phyloP scores from a whole-genome alignment of 2,888 invertebrate species.

The Cryptocephalus moraei region DNA sequence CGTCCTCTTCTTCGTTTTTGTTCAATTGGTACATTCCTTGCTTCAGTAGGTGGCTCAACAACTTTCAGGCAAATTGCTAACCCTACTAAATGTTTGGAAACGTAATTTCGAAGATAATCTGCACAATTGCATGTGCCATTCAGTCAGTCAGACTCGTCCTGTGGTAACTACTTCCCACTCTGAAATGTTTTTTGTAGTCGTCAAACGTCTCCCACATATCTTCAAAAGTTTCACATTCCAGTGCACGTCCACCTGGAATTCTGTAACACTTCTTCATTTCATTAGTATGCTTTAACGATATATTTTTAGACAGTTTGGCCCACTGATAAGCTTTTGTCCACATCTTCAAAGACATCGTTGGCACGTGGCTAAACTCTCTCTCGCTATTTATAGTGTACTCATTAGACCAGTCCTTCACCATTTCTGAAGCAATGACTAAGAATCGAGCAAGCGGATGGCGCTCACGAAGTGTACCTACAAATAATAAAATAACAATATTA shows the following conservation, averaged over 20 bases:
- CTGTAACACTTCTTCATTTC: constrained; percentile 1
- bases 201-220: neutral
- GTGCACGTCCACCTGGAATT: constrained; percentile 2
- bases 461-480: constrained; percentile 1
- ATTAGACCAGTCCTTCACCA: too few species aligned
- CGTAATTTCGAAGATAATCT: neutral
- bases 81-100: neutral
- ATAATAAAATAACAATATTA: neutral
- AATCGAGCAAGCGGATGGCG: constrained; percentile 1
- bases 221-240: constrained; percentile 2
- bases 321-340: constrained; percentile 1
- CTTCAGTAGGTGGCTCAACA: neutral
- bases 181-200: neutral
- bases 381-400: constrained; percentile 2
- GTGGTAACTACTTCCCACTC: neutral
- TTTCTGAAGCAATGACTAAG: constrained; percentile 2
- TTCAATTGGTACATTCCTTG: neutral
- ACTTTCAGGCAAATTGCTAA: neutral
- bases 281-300: constrained; percentile 2
- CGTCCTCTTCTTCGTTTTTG: neutral
- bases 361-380: too few species aligned
- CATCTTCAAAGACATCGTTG: constrained; percentile 1
- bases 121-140: neutral
- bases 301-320: neutral
- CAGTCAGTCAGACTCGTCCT: neutral